These are phyloP conservation scores for Characodon lateralis DNA, from an alignment of 2,797 vertebrate genomes.

Conservation along the genomic window DNA sequence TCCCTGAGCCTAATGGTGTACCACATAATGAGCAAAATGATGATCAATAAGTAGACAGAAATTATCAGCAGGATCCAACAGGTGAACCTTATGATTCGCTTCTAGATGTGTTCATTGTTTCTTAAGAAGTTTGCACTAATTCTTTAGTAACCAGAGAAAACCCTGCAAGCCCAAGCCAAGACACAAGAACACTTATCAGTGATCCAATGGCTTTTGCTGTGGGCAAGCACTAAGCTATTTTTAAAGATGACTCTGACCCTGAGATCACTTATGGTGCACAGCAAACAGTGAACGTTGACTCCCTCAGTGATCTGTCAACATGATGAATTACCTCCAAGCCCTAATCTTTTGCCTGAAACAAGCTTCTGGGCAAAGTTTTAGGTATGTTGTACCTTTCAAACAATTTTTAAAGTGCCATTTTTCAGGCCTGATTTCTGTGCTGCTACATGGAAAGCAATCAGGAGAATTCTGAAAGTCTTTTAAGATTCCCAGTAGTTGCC, in stretches of 20 bases:
- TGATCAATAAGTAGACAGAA: neutral
- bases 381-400: constrained; percentile 3
- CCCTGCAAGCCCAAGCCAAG: neutral
- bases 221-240: neutral
- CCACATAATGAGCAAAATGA: neutral
- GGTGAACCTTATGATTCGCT: neutral
- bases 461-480: constrained; percentile 1
- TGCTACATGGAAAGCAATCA: constrained; percentile 9
- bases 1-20: neutral
- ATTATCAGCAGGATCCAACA: neutral
- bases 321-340: neutral
- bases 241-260: constrained; percentile 1
- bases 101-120: neutral
- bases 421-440: constrained; percentile 10
- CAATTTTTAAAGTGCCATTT: constrained; percentile 13
- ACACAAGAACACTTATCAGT: neutral
- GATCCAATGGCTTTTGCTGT: neutral
- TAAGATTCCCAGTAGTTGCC: neutral
- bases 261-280: neutral
- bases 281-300: neutral
- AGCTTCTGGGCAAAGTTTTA: too few species aligned
- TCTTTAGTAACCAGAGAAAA: neutral
- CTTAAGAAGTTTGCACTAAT: neutral
- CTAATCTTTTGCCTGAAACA: constrained; percentile 9
- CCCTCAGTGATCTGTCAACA: neutral